Evolutionary conservation across 64 coral and sea anemone species (phyloP), one percentile per base, ranked within the genome.

Genomic region (Montipora sp.): DNA sequence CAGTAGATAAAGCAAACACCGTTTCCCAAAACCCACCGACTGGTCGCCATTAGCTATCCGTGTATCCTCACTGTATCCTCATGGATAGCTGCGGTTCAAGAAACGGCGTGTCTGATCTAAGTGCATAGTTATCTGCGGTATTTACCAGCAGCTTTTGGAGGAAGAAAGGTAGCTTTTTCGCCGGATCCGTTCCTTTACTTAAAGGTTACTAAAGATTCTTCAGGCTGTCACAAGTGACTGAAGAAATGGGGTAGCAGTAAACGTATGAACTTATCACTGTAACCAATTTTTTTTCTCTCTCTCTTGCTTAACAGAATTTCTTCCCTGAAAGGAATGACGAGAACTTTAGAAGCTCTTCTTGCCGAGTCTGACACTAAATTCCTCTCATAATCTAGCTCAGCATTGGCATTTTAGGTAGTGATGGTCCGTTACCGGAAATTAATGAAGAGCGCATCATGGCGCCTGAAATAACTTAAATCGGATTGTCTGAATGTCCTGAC

Each of bases 281-380:
- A 27, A 57, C 11, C 9, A 13, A 57, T 58, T 36, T 36, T 36
- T 36, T 36, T 36, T 12, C 80, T 12, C 24, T 43, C 5, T 76
- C 15, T 58, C 48, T 48, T 19, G 78, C 21, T 92, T 44, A 73
- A 48, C 75, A 93, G 91, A 86, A 80, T 93, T 79, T 77, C 91
- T 19, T 93, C 91, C 8, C 53, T 93, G 47, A 93, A 93, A 47
- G 91, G 86, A 60, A 86, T 93, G 51, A 93, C 91, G 22, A 93
- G 86, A 73, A 93, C 91, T 51, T 86, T 93, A 49, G 91, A 93
- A 81, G 49, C 76, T 19, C 59, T 93, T 23, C 81, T 93, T 69
- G 91, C 91, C 13, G 91, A 93, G 47, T 93, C 91, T 8, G 91
- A 93, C 78, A 76, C 76, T 55, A 93, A 93, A 78, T 88, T 86